Conservation (phyloP, 2,797 vertebrate genomes). For the Aplochiton taeniatus region DNA sequence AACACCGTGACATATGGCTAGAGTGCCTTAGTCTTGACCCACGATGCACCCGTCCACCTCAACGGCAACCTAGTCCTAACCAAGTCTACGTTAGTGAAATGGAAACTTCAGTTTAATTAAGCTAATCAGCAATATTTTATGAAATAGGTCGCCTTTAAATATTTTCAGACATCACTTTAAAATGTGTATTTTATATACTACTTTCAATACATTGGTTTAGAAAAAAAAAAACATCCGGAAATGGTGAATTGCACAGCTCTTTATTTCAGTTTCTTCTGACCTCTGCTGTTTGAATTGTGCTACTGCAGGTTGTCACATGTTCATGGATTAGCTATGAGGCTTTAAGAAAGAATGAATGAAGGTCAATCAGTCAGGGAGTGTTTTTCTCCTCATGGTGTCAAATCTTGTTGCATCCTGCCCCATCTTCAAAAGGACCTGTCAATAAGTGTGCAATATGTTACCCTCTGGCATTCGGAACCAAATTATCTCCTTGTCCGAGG, state of each 20-base stretch:
- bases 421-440: conserved; percentile 7
- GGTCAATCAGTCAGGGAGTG: too few relatives aligned
- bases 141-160: too few relatives aligned
- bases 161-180: too few relatives aligned
- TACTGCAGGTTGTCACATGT: conserved; percentile 3
- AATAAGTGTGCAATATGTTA: conserved; percentile 5
- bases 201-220: too few relatives aligned
- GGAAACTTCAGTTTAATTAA: too few relatives aligned
- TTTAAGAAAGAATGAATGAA: not conserved
- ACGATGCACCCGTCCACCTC: not conserved
- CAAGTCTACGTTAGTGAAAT: too few relatives aligned
- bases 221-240: too few relatives aligned
- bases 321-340: not conserved
- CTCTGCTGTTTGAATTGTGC: conserved; percentile 26
- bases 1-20: not conserved
- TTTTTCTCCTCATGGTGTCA: too few relatives aligned
- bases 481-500: conserved; percentile 1
- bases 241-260: not conserved
- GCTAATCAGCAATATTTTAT: too few relatives aligned
- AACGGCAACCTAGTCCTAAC: too few relatives aligned
- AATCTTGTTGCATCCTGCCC: too few relatives aligned
- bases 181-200: too few relatives aligned
- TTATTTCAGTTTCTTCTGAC: conserved; percentile 23
- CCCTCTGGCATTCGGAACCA: not conserved
- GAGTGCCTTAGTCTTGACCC: not conserved